A percentile compares a stretch with the other conserved stretches of the same genome.
Conservation (phyloP, 2,888 invertebrate species). For the Napeogenes inachia region DNA sequence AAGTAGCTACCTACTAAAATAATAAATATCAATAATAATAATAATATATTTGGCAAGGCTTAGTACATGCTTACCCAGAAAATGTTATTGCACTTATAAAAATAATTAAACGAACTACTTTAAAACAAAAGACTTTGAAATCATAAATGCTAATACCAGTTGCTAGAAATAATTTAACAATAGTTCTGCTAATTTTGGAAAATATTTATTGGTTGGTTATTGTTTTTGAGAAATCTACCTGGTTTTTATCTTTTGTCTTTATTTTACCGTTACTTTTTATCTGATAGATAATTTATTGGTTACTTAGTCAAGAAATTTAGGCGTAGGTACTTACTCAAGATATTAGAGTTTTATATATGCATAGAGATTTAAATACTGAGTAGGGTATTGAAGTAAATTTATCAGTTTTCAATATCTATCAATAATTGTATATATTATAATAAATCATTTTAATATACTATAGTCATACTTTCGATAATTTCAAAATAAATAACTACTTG, state of each 20-base stretch:
- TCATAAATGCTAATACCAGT: constrained; percentile 9
- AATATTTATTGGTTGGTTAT: constrained; percentile 2
- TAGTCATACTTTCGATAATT: too few species aligned
- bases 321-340: too few species aligned
- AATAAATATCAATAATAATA: background rate
- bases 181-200: background rate
- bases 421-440: too few species aligned
- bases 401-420: too few species aligned
- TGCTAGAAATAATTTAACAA: constrained; percentile 16
- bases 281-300: background rate
- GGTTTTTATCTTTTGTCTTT: constrained; percentile 12
- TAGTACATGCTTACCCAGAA: too few species aligned
- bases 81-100: background rate
- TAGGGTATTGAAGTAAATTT: too few species aligned
- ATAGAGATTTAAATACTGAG: too few species aligned
- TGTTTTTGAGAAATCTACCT: constrained; percentile 19
- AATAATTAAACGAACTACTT: background rate
- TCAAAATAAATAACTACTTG: too few species aligned
- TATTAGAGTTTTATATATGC: too few species aligned
- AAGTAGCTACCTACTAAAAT: background rate
- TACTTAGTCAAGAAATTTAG: too few species aligned
- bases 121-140: constrained; percentile 1
- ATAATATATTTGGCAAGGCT: background rate
- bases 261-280: background rate
- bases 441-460: too few species aligned